These are phyloP conservation scores for Lasioglossum leucozonium DNA, from an alignment of 2,888 invertebrate species.

Conservation along the genomic window DNA sequence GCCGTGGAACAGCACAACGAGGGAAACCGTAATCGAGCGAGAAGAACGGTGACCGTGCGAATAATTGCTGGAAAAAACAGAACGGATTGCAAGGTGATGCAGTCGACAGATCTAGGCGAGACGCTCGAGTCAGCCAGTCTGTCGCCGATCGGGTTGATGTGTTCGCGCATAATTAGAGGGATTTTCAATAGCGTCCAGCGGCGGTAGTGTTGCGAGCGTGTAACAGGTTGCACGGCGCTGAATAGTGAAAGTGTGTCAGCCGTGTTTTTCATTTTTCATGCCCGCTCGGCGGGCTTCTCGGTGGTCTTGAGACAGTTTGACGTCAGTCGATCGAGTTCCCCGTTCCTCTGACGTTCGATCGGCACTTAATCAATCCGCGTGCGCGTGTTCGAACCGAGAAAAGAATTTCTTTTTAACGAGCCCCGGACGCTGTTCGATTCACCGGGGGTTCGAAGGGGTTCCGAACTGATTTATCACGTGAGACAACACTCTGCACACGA, in stretches of 20 bases:
- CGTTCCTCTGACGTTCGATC: constrained; percentile 23
- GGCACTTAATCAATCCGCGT: neutral
- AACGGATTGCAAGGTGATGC: neutral
- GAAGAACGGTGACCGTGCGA: too few species aligned
- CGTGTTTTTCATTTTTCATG: constrained; percentile 67
- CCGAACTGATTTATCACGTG: constrained; percentile 29
- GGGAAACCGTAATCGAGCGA: neutral
- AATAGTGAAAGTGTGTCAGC: constrained; percentile 72
- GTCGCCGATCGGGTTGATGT: constrained; percentile 24
- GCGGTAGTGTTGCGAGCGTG: neutral
- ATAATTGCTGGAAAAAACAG: neutral
- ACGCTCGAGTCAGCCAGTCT: constrained; percentile 21
- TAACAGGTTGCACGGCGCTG: constrained; percentile 41
- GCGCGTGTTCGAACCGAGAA: neutral
- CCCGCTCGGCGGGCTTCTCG: constrained; percentile 43
- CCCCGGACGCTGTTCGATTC: neutral
- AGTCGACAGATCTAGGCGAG: constrained; percentile 1
- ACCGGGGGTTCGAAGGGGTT: neutral
- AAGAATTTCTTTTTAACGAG: constrained; percentile 28
- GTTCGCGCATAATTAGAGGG: constrained; percentile 48
- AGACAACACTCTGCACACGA: constrained; percentile 11
- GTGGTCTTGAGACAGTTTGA: constrained; percentile 67
- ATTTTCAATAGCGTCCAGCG: constrained; percentile 52
- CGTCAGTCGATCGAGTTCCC: constrained; percentile 60
- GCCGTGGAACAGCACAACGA: neutral